phyloP scores from a whole-genome alignment of 1,140 invertebrate species.

The Drosophila novamexicana region DNA sequence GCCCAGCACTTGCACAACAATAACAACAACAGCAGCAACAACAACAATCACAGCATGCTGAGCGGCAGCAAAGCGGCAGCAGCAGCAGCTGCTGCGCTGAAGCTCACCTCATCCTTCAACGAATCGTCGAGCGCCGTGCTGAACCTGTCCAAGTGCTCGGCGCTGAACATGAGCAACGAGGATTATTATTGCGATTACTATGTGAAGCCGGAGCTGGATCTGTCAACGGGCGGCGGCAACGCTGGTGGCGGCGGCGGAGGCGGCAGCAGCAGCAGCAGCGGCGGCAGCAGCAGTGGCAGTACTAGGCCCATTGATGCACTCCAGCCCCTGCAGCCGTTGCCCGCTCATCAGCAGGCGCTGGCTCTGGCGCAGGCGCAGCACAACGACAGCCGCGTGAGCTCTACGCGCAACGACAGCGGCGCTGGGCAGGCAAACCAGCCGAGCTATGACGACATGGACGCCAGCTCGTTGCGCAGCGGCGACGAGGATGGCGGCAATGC shows the following conservation, averaged over 20 bases:
- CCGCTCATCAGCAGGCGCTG: slow-evolving; percentile 66
- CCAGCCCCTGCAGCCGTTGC: slow-evolving; percentile 45
- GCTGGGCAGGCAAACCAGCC: slow-evolving; percentile 40
- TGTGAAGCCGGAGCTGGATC: slow-evolving; percentile 77
- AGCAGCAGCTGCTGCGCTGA: slow-evolving; percentile 12
- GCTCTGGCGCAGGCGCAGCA: slow-evolving; percentile 38
- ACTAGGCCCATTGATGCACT: slow-evolving; percentile 1
- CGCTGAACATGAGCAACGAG: slow-evolving; percentile 57
- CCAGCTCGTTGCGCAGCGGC: slow-evolving; percentile 67
- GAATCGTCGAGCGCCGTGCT: slow-evolving; percentile 62
- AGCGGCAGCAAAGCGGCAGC: slow-evolving; percentile 51
- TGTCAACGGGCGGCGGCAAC: slow-evolving; percentile 46
- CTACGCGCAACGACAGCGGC: slow-evolving; percentile 68
- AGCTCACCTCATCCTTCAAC: slow-evolving; percentile 64
- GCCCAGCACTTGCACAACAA: slow-evolving; percentile 62
- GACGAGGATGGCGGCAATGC: slow-evolving; percentile 63
- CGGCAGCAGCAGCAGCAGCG: slow-evolving; percentile 7
- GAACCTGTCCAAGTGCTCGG: slow-evolving; percentile 77
- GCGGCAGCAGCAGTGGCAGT: slow-evolving; percentile 1
- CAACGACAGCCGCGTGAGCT: slow-evolving; percentile 79
- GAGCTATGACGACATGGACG: slow-evolving; percentile 74
- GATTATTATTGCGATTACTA: slow-evolving; percentile 73
- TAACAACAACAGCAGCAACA: slow-evolving; percentile 55
- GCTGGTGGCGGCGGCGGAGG: neutral
- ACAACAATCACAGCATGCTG: slow-evolving; percentile 29